A percentile compares a stretch with the other conserved stretches of the same genome.
phyloP scores from a whole-genome alignment of 1,140 invertebrate genomes.

The Solenopsis invicta region DNA sequence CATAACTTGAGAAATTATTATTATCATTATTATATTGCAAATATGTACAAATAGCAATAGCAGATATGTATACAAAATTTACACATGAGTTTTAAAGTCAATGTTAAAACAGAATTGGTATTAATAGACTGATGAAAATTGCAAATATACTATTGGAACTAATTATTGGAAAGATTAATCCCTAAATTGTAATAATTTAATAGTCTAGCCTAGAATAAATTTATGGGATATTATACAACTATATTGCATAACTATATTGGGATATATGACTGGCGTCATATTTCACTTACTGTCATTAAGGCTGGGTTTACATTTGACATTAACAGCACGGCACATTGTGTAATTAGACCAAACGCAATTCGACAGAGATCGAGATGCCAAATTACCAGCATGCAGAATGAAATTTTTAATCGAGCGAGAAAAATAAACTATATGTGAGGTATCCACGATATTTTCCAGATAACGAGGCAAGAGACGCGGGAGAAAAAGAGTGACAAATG shows the following conservation, averaged over 20 bases:
- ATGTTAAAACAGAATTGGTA: background rate
- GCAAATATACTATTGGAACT: slow-evolving; percentile 21
- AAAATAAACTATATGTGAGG: background rate
- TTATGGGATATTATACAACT: background rate
- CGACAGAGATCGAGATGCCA: slow-evolving; percentile 60
- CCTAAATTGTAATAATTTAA: slow-evolving; percentile 20
- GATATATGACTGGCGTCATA: slow-evolving; percentile 59
- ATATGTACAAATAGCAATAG: background rate
- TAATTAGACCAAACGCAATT: slow-evolving; percentile 49
- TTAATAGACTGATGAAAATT: background rate
- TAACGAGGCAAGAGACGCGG: slow-evolving; percentile 19
- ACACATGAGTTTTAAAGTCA: background rate
- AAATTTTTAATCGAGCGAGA: slow-evolving; percentile 45
- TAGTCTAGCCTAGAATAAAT: slow-evolving; percentile 24
- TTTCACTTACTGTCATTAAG: slow-evolving; percentile 57
- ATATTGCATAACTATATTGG: background rate
- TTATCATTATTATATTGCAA: background rate
- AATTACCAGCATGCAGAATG: slow-evolving; percentile 71
- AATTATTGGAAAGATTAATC: slow-evolving; percentile 1
- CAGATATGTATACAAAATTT: background rate
- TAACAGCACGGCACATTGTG: slow-evolving; percentile 29
- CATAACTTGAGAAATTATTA: background rate
- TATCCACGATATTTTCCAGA: background rate
- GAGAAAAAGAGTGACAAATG: slow-evolving; percentile 76
- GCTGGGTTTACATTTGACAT: slow-evolving; percentile 77